Conservation (phyloP, 2,888 invertebrate species). For the Lordiphosa andalusiaca region DNA sequence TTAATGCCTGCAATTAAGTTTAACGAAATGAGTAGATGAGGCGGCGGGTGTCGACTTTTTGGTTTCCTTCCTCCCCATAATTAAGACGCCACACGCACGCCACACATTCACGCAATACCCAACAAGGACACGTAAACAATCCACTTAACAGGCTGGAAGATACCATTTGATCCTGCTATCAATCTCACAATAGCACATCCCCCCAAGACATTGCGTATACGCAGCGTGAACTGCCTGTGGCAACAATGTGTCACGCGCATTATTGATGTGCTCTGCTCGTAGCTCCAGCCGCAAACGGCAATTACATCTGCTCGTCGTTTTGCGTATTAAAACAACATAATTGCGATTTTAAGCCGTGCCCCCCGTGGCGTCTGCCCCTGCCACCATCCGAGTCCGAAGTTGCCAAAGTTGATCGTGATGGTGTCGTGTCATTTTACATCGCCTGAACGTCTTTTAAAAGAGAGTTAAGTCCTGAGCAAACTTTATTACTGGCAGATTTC, state of each 20-base stretch:
- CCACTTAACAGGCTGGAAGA: conserved; percentile 65
- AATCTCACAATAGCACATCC: conserved; percentile 43
- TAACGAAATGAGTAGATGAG: conserved; percentile 16
- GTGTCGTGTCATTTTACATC: conserved; percentile 13
- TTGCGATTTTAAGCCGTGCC: conserved; percentile 52
- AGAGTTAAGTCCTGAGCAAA: conserved; percentile 44
- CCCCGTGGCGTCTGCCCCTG: conserved; percentile 30
- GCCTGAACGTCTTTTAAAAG: conserved; percentile 8
- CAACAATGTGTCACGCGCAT: conserved; percentile 51
- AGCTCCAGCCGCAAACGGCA: conserved; percentile 37
- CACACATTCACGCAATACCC: conserved; percentile 4
- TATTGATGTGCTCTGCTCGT: conserved; percentile 36
- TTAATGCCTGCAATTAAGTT: conserved; percentile 62
- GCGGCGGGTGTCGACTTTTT: conserved; percentile 16
- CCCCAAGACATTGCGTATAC: conserved; percentile 48
- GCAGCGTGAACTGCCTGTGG: conserved; percentile 35
- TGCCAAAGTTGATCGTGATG: conserved; percentile 45
- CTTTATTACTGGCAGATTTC: conserved; percentile 25
- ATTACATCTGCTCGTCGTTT: conserved; percentile 44
- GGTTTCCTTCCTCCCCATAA: conserved; percentile 39
- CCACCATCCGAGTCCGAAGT: conserved; percentile 33
- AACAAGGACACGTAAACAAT: conserved; percentile 47
- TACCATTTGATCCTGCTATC: conserved; percentile 69
- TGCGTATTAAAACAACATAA: conserved; percentile 69
- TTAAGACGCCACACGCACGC: conserved; percentile 37